Evolutionary conservation across 2,797 vertebrate species (phyloP), one percentile per base, ranked within the genome.

Genomic region (Scleropages formosus): DNA sequence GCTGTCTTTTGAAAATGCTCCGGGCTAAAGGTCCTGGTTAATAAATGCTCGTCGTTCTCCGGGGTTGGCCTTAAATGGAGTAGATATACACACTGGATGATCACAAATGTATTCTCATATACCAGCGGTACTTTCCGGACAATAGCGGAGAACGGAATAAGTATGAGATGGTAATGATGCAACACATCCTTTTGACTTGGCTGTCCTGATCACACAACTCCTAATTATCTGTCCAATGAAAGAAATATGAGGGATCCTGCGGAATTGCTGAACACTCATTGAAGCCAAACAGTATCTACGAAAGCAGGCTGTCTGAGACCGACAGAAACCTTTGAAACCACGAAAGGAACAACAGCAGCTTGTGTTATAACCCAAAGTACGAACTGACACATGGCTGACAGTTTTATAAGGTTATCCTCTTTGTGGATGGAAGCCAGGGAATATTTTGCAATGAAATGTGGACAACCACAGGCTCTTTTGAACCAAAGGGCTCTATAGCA

Each of bases 21-120:
- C 84, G 85, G 91, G 91, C 90, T 85, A 82, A 82, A 80, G 82
- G 85, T 88, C 85, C 85, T 86, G 85, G 91, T 90, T 92, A 91
- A 92, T 92, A 92, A 93, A 85, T 89, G 82, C 84, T 66, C 81
- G 80, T 75, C 79, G 66, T 84, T 90, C 91, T 90, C 91, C 83
- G 22, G 86, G 88, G 89, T 82, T 7, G 26, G 66, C 71, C 70
- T 58, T 9, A 24, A 56, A 68, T 58, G 67, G n/a, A 18, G 26
- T 39, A 39, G 67, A 49, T 82, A 49, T 44, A 39, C 44, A 22
- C 62, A n/a, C 39, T 47, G 46, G 18, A 44, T 31, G 69, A 11
- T 26, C 13, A 39, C n/a, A n/a, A 7, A 44, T 46, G 47, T 56
- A 18, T 60, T 71, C 26, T 53, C 31, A 44, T 53, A 49, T 22